Conservation (phyloP, 2,113 vertebrate species). For the Ibidorhyncha struthersii region DNA sequence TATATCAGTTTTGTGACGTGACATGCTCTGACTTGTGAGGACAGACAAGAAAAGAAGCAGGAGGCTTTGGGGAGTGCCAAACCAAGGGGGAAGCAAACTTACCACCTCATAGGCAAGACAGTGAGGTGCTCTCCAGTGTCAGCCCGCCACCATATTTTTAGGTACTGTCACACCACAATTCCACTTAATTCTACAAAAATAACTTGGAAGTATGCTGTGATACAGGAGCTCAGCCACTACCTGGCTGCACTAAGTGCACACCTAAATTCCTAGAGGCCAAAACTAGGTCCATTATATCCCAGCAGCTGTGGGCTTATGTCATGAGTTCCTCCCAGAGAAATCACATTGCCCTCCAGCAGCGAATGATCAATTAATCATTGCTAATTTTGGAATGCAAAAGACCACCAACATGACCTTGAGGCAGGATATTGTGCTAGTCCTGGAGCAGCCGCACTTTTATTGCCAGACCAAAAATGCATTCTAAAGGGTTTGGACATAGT, state of each 20-base stretch:
- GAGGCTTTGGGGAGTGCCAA: background rate
- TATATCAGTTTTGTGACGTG: conserved; percentile 36
- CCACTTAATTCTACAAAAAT: background rate
- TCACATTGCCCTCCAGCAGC: background rate
- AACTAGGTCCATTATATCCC: background rate
- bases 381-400: background rate
- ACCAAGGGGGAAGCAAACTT: background rate
- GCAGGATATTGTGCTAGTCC: background rate
- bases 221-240: background rate
- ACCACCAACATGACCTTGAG: background rate
- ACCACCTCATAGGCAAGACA: background rate
- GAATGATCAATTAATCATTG: background rate
- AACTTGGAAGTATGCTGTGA: background rate
- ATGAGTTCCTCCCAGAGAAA: background rate
- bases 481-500: background rate
- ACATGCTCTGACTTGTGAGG: background rate
- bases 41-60: background rate
- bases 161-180: background rate
- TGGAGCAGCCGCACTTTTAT: background rate
- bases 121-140: background rate
- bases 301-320: background rate
- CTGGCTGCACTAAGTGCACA: background rate
- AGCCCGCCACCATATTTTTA: fast-evolving
- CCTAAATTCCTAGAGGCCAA: background rate
- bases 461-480: background rate